A percentile compares a stretch with the other conserved stretches of the same genome.
These are phyloP conservation scores for Agrotis segetum DNA, from an alignment of 2,888 invertebrate species.

Conservation along the genomic window DNA sequence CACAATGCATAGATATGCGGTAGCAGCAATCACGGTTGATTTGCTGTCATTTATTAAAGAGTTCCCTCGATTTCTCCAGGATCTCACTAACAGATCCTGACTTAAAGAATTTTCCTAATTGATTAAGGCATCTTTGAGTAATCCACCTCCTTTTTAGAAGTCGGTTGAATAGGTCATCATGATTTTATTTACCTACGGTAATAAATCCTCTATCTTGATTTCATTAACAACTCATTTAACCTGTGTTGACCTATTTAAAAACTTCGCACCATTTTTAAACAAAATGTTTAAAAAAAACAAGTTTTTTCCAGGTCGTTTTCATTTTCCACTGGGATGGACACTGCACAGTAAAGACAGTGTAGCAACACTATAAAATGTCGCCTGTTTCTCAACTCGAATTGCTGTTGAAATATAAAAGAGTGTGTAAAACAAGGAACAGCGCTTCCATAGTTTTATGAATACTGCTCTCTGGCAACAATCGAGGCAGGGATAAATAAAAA, in stretches of 20 bases:
- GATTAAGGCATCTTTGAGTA: too few species aligned
- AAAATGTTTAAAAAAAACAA: conserved; percentile 15
- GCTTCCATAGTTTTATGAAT: conserved; percentile 85
- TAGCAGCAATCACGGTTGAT: too few species aligned
- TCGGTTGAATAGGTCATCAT: too few species aligned
- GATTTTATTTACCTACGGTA: neutral
- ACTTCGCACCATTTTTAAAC: neutral
- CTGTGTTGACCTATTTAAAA: neutral
- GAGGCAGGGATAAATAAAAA: conserved; percentile 84
- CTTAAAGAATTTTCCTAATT: too few species aligned
- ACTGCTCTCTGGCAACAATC: conserved; percentile 84
- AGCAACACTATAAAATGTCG: conserved; percentile 71
- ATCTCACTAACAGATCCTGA: too few species aligned
- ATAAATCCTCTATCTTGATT: neutral
- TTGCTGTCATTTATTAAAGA: too few species aligned
- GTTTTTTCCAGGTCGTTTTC: conserved; percentile 61
- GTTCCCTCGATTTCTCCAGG: too few species aligned
- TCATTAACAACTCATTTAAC: neutral
- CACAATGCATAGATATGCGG: too few species aligned
- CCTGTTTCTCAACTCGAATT: conserved; percentile 75
- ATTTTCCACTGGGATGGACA: conserved; percentile 63
- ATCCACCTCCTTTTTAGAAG: too few species aligned
- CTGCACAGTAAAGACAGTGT: conserved; percentile 66
- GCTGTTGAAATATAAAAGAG: conserved; percentile 84
- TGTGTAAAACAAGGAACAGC: conserved; percentile 83